Evolutionary conservation across 2,113 vertebrate genomes (phyloP).

Genomic region (Festucalex cinctus): DNA sequence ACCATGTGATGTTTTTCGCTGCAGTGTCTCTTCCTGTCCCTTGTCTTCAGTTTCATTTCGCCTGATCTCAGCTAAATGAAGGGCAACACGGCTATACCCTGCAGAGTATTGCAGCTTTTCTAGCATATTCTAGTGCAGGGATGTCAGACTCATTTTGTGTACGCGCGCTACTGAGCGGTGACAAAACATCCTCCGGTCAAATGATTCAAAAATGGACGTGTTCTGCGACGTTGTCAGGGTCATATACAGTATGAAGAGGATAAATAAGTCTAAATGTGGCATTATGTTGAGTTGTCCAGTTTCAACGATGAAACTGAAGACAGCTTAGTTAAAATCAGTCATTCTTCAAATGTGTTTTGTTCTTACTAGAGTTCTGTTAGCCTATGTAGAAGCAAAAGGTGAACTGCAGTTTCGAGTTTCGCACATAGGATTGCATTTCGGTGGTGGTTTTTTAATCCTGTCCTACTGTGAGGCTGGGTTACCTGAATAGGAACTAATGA

Average conservation of each 20-base stretch:
- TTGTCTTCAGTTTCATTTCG: not conserved
- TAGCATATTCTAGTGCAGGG: not conserved
- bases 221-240: too few relatives aligned
- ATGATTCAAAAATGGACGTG: too few relatives aligned
- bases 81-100: not conserved
- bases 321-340: too few relatives aligned
- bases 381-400: slow-evolving; percentile 23
- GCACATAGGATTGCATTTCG: slow-evolving; percentile 53
- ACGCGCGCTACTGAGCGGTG: too few relatives aligned
- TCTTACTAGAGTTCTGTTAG: slow-evolving; percentile 32
- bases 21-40: slow-evolving; percentile 9
- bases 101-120: not conserved
- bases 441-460: slow-evolving; percentile 43
- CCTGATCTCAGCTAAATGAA: not conserved
- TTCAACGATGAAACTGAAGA: too few relatives aligned
- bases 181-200: too few relatives aligned
- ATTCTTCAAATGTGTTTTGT: not conserved
- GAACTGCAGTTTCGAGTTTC: slow-evolving; percentile 48
- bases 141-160: too few relatives aligned
- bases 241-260: too few relatives aligned
- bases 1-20: not conserved
- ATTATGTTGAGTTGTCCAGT: too few relatives aligned
- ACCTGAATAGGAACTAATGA: slow-evolving; percentile 56
- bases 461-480: slow-evolving; percentile 57
- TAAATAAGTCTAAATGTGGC: too few relatives aligned